A percentile compares a stretch with the other conserved stretches of the same genome.
phyloP scores from a whole-genome alignment of 2,113 vertebrate species.

The Garra rufa region DNA sequence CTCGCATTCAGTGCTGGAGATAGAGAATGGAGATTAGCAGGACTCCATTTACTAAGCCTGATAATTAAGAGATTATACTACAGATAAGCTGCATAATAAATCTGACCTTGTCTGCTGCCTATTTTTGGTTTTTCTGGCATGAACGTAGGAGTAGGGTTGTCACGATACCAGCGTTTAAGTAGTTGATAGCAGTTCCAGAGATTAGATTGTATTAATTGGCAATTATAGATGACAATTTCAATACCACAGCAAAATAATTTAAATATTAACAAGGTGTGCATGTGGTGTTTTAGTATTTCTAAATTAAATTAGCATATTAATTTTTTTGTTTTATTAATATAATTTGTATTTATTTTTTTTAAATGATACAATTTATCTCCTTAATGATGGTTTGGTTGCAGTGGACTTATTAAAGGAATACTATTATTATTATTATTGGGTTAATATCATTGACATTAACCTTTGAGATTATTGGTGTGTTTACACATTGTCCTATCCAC shows the following conservation, averaged over 20 bases:
- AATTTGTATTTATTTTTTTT: too few relatives aligned
- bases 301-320: not conserved
- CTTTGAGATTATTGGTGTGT: too few relatives aligned
- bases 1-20: conserved; percentile 60
- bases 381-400: not conserved
- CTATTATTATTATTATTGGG: not conserved
- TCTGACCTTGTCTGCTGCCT: conserved; percentile 21
- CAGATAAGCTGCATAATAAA: conserved; percentile 62
- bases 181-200: not conserved
- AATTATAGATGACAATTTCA: not conserved
- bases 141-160: not conserved
- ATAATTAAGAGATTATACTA: conserved; percentile 63
- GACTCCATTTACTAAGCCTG: conserved; percentile 57
- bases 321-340: too few relatives aligned
- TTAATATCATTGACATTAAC: not conserved
- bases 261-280: not conserved
- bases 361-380: not conserved
- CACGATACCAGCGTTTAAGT: not conserved
- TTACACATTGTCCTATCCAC: too few relatives aligned
- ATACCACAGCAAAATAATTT: not conserved
- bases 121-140: not conserved
- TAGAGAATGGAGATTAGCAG: conserved; percentile 61
- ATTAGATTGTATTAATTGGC: not conserved
- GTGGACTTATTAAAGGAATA: not conserved
- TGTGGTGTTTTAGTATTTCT: not conserved